These are phyloP conservation scores for Oscarella lobularis DNA, from an alignment of 37 sponge, comb jelly and placozoan species.

Conservation along the genomic window DNA sequence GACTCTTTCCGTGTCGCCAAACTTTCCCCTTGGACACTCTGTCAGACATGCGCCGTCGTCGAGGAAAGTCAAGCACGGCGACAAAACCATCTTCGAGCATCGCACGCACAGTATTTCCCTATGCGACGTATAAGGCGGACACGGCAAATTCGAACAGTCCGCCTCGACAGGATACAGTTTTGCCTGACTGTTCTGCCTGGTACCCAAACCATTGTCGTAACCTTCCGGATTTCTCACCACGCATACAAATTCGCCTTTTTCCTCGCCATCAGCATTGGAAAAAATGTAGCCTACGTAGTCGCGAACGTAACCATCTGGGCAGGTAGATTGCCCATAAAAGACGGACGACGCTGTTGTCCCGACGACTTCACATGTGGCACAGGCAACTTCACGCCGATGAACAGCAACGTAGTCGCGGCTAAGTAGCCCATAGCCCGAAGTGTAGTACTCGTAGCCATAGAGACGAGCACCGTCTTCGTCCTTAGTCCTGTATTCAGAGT, in stretches of 20 bases:
- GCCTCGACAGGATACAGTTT: slow-evolving; percentile 8
- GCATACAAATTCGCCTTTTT: slow-evolving; percentile 11
- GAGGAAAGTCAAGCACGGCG: neutral
- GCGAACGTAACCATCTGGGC: slow-evolving; percentile 7
- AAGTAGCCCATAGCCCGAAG: neutral
- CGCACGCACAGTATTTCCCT: slow-evolving; percentile 6
- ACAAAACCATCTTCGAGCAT: neutral
- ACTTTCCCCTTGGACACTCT: neutral
- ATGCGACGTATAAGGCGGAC: slow-evolving; percentile 10
- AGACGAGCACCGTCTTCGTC: neutral
- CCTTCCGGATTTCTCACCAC: neutral
- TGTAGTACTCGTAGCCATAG: neutral
- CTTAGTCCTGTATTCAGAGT: neutral
- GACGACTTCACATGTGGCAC: slow-evolving; percentile 10
- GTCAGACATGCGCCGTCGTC: neutral
- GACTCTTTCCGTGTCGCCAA: neutral
- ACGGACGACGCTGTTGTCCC: neutral
- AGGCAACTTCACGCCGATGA: slow-evolving; percentile 7
- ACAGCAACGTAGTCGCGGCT: neutral
- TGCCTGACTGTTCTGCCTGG: slow-evolving; percentile 3
- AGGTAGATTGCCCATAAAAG: neutral
- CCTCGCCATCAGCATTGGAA: neutral
- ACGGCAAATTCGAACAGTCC: slow-evolving; percentile 5
- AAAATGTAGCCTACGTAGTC: slow-evolving; percentile 16
- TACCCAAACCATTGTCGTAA: neutral